phyloP scores from a whole-genome alignment of 2,888 invertebrate genomes.

The Neuroscelio doddi region DNA sequence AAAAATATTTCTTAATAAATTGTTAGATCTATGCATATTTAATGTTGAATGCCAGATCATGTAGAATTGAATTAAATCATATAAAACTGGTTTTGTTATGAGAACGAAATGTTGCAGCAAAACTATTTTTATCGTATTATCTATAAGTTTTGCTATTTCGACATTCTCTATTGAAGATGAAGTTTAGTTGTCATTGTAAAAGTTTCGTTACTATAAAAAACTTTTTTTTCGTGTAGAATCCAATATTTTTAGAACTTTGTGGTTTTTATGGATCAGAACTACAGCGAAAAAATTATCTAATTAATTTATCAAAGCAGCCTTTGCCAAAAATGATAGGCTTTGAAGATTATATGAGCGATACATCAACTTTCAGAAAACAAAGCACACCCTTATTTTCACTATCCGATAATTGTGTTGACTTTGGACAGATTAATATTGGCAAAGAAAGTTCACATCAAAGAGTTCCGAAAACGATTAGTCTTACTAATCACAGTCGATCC shows the following conservation, averaged over 20 bases:
- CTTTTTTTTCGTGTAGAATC: slow-evolving; percentile 52
- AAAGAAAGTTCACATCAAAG: slow-evolving; percentile 6
- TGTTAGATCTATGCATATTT: too few relatives aligned
- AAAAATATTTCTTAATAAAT: too few relatives aligned
- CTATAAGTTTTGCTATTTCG: too few relatives aligned
- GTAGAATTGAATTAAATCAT: too few relatives aligned
- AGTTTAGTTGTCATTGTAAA: too few relatives aligned
- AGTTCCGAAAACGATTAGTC: slow-evolving; percentile 14
- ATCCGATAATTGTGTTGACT: slow-evolving; percentile 57
- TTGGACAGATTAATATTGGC: slow-evolving; percentile 50
- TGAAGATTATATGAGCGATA: slow-evolving; percentile 55
- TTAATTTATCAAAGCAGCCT: slow-evolving; percentile 7
- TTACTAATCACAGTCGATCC: slow-evolving; percentile 32
- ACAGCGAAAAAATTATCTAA: slow-evolving; percentile 1
- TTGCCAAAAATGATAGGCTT: slow-evolving; percentile 47
- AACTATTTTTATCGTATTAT: too few relatives aligned
- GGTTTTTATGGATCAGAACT: slow-evolving; percentile 43
- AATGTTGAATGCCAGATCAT: too few relatives aligned
- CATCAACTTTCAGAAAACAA: slow-evolving; percentile 20
- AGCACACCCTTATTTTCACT: slow-evolving; percentile 52
- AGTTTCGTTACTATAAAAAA: neutral
- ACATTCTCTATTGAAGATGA: too few relatives aligned
- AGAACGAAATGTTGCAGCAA: too few relatives aligned
- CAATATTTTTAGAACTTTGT: slow-evolving; percentile 56
- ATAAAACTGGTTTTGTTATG: too few relatives aligned